Evolutionary conservation across 2,888 invertebrate species (phyloP), one percentile per base, ranked within the genome.

Genomic region (Drosophila kambysellisi): DNA sequence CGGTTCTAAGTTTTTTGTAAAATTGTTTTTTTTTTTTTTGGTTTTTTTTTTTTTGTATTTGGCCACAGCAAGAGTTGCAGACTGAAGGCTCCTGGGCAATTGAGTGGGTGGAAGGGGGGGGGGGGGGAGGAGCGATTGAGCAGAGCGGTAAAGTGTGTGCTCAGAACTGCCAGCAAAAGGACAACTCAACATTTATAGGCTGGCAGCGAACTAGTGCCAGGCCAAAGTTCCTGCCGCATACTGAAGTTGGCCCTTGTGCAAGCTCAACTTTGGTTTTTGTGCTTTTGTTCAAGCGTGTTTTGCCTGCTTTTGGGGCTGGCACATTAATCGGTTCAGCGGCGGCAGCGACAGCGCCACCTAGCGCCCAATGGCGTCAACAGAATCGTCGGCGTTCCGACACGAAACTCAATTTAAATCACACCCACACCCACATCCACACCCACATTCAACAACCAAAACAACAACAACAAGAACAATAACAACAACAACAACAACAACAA

Each of bases 161-260:
- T 54, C 29, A 30, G 68, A 53, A 48, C 30, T 66, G 37, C 15
- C 66, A 48, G 52, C 53, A 57, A 64, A 51, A 64, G 80, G 63
- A 81, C 74, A 81, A 69, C 81, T 83, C 70, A 78, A 79, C 82
- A 83, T 83, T 82, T 83, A 73, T 82, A 61, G 81, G 84, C 76
- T 70, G 60, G 52, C 66, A 53, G 46, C 35, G 25, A 33, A 33
- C 37, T 39, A 41, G 39, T 3, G 56, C 20, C 46, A 39, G 68
- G 60, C 63, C 70, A 67, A 80, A 70, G 65, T 67, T 62, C 37
- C 54, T 54, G 33, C 48, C 51, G 30, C 51, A 37, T 25, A 37
- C 53, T 25, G 20, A 30, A 52, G 50, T 50, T 59, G 37, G 60
- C 50, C 70, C 80, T 71, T 71, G 72, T 67, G 57, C 75, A 69